These are phyloP conservation scores for Ceratothoa steindachneri DNA, from an alignment of 2,888 invertebrate genomes.

Conservation along the genomic window DNA sequence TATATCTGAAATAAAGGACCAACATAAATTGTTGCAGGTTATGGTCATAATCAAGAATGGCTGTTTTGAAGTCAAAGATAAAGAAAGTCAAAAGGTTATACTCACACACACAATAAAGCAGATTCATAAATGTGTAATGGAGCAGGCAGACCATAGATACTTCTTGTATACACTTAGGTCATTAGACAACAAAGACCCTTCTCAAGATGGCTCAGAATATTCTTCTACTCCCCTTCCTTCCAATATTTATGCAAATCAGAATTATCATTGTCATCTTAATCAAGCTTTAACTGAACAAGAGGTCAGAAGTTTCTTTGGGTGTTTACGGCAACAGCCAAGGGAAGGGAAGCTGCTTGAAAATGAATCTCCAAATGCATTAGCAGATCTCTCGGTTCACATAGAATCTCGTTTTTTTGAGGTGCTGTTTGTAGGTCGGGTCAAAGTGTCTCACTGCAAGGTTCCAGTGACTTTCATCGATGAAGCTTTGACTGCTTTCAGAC, in stretches of 20 bases:
- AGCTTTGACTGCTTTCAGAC: constrained; percentile 37
- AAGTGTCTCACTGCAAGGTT: constrained; percentile 47
- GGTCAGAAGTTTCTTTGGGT: constrained; percentile 38
- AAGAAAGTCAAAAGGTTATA: constrained; percentile 16
- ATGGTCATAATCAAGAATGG: constrained; percentile 35
- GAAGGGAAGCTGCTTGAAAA: constrained; percentile 16
- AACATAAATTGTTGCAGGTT: constrained; percentile 32
- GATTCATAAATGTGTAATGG: constrained; percentile 47
- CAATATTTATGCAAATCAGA: constrained; percentile 23
- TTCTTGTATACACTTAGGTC: constrained; percentile 42
- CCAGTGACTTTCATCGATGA: constrained; percentile 47
- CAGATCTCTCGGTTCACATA: constrained; percentile 35
- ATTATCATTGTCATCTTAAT: constrained; percentile 41
- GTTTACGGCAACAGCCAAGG: constrained; percentile 39
- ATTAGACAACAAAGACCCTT: not conserved
- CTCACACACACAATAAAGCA: constrained; percentile 39
- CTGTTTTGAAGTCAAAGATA: constrained; percentile 22
- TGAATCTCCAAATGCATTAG: constrained; percentile 30
- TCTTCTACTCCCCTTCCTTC: constrained; percentile 23
- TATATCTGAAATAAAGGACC: constrained; percentile 44
- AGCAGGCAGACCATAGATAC: constrained; percentile 44
- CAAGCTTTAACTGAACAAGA: constrained; percentile 39
- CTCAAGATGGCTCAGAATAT: constrained; percentile 10
- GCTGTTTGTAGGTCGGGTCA: constrained; percentile 43
- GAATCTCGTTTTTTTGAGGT: constrained; percentile 47